Conservation (phyloP, 2,797 vertebrate species). For the Nannoperca obscura region DNA sequence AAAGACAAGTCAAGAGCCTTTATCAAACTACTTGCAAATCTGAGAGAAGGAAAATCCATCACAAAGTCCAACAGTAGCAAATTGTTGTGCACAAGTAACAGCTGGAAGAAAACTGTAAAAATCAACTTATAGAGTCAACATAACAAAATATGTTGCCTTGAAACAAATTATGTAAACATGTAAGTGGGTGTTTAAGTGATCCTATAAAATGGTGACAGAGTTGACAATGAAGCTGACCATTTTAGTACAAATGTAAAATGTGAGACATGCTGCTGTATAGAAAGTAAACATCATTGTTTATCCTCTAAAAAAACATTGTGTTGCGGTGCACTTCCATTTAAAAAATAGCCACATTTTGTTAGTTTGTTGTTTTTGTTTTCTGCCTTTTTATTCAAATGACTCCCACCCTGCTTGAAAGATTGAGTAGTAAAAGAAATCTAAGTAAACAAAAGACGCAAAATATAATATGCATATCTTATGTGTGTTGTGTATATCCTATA, state of each 20-base stretch:
- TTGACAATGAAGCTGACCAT: slow-evolving; percentile 46
- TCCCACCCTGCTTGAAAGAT: slow-evolving; percentile 30
- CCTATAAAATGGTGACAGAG: slow-evolving; percentile 33
- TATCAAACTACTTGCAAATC: slow-evolving; percentile 63
- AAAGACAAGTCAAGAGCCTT: slow-evolving; percentile 67
- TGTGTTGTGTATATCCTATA: slow-evolving; percentile 47
- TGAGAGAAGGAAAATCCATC: slow-evolving; percentile 57
- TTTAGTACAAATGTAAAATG: slow-evolving; percentile 44
- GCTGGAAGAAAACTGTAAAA: slow-evolving; percentile 39
- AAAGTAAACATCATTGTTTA: slow-evolving; percentile 39
- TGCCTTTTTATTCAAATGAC: slow-evolving; percentile 59
- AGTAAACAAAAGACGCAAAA: slow-evolving; percentile 62
- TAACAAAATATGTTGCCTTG: slow-evolving; percentile 36
- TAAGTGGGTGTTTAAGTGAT: slow-evolving; percentile 45
- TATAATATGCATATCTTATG: slow-evolving; percentile 9
- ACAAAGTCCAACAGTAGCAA: slow-evolving; percentile 39
- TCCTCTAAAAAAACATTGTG: slow-evolving; percentile 38
- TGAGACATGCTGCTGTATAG: slow-evolving; percentile 27
- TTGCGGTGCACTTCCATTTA: slow-evolving; percentile 32
- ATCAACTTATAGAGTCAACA: slow-evolving; percentile 37
- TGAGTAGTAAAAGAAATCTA: slow-evolving; percentile 57
- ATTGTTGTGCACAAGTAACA: slow-evolving; percentile 43
- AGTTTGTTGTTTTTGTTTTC: slow-evolving; percentile 33
- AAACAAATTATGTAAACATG: slow-evolving; percentile 41
- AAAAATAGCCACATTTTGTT: slow-evolving; percentile 26